These are phyloP conservation scores for Hirtodrosophila histrioides DNA, from an alignment of 2,888 invertebrate species.

Conservation along the genomic window DNA sequence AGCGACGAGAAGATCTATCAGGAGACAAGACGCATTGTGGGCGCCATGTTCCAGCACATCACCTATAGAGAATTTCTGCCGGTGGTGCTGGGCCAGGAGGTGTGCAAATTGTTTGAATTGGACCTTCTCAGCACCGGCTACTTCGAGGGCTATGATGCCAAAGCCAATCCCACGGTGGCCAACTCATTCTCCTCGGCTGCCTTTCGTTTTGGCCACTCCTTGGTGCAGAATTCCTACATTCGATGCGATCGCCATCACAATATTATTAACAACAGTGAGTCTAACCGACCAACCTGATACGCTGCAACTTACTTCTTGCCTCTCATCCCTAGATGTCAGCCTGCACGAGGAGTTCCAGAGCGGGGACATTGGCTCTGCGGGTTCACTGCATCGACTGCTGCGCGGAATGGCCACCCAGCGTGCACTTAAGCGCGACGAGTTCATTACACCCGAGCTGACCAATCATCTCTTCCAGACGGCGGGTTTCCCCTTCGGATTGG, in stretches of 20 bases:
- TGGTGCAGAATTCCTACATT: conserved; percentile 91
- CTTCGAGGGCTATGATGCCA: conserved; percentile 89
- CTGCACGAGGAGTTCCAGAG: conserved; percentile 91
- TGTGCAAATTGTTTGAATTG: conserved; percentile 90
- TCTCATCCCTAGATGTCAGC: conserved; percentile 87
- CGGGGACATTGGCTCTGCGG: conserved; percentile 90
- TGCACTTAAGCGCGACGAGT: conserved; percentile 92
- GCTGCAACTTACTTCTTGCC: too few species aligned
- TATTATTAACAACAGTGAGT: conserved; percentile 89
- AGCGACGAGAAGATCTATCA: conserved; percentile 94
- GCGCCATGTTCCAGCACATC: conserved; percentile 92
- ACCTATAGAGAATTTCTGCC: conserved; percentile 93
- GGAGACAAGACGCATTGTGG: conserved; percentile 92
- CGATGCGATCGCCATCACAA: conserved; percentile 89
- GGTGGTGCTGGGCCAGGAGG: conserved; percentile 90
- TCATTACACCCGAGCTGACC: conserved; percentile 91
- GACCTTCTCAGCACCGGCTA: conserved; percentile 88
- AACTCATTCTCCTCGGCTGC: conserved; percentile 93
- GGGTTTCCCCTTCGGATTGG: conserved; percentile 91
- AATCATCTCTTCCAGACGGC: conserved; percentile 92
- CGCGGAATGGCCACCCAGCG: conserved; percentile 91
- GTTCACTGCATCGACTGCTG: conserved; percentile 91
- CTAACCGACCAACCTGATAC: background rate
- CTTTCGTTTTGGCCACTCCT: conserved; percentile 93
- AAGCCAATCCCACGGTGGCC: conserved; percentile 90